phyloP scores from a whole-genome alignment of 2,113 vertebrate genomes.

The Dissostichus mawsoni region DNA sequence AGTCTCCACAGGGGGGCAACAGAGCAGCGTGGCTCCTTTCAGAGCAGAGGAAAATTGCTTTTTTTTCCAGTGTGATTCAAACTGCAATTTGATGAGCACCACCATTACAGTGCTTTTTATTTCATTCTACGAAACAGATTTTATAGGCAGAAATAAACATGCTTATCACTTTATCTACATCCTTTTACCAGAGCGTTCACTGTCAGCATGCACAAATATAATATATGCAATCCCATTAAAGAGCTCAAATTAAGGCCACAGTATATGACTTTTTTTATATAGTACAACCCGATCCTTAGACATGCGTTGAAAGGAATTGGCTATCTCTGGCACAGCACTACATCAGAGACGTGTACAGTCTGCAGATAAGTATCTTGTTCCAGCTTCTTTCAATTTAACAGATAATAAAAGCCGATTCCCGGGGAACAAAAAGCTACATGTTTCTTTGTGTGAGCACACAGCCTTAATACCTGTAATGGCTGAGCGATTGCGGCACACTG shows the following conservation, averaged over 20 bases:
- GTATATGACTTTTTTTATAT: background rate
- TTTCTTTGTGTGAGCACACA: conserved; percentile 49
- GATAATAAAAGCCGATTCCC: conserved; percentile 61
- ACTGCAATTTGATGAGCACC: conserved; percentile 26
- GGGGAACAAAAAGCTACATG: conserved; percentile 47
- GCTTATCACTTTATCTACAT: conserved; percentile 18
- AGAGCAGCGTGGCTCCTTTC: conserved; percentile 52
- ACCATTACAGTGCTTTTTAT: conserved; percentile 17
- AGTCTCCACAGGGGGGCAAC: conserved; percentile 78
- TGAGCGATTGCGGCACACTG: conserved; percentile 60
- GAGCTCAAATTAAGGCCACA: conserved; percentile 25
- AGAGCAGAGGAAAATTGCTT: background rate
- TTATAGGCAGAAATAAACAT: conserved; percentile 17
- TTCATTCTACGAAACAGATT: conserved; percentile 11
- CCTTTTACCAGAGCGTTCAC: conserved; percentile 8
- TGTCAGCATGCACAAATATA: background rate
- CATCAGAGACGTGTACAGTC: conserved; percentile 14
- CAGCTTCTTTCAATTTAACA: conserved; percentile 47
- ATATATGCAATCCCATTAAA: conserved; percentile 25
- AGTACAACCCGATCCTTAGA: background rate
- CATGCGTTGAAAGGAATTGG: conserved; percentile 29
- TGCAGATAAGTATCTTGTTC: conserved; percentile 54
- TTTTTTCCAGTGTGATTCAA: conserved; percentile 1
- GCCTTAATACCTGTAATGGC: conserved; percentile 69
- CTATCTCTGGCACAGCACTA: conserved; percentile 27